Base-by-base conservation (phyloP, 2,797 vertebrate genomes). In the Leptodactylus fallax region DNA sequence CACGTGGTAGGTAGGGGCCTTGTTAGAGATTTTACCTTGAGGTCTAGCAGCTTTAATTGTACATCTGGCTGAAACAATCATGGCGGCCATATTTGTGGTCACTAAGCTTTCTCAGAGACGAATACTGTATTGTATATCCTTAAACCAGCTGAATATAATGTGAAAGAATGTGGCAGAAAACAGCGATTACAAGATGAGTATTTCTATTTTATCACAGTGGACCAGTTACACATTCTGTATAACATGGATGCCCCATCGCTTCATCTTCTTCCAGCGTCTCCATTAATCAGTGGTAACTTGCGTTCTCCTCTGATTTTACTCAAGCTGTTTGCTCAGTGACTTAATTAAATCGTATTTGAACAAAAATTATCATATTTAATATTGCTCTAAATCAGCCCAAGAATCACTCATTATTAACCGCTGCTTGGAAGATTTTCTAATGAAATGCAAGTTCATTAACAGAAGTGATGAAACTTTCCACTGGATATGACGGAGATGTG, bases 281-380 rank as follows among this genome's bases (percentile, higher is more conserved):
- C 36, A 67, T 79, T 83, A 85, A 85, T 88, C 74, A 88, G 51
- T 65, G 65, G 83, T 21, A 9, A 71, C 65, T 79, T 51, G 56
- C 61, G 36, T 63, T 85, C 49, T 63, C 23, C 17, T 10, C 58
- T 8, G 36, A 51, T 45, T 88, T 87, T 23, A 53, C 58, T 81
- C 77, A 61, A 83, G 80, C 79, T 81, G 65, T 85, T 85, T 88
- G 82, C 83, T 36, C 56, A 85, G 83, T n/a, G 7, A 25, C 17
- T 74, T 63, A 85, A 88, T 85, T 85, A 85, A 85, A 85, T 71
- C 19, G 13, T 74, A 85, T 80, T 85, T 80, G 82, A 83, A 76
- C 82, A 85, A 84, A 85, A 88, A 88, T 80, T n/a, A 88, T 81
- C 77, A 74, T 53, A 85, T 85, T 81, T 88, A 80, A 74, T 60